Evolutionary conservation across 2,113 vertebrate genomes (phyloP).

Genomic region (Alligator sinensis): DNA sequence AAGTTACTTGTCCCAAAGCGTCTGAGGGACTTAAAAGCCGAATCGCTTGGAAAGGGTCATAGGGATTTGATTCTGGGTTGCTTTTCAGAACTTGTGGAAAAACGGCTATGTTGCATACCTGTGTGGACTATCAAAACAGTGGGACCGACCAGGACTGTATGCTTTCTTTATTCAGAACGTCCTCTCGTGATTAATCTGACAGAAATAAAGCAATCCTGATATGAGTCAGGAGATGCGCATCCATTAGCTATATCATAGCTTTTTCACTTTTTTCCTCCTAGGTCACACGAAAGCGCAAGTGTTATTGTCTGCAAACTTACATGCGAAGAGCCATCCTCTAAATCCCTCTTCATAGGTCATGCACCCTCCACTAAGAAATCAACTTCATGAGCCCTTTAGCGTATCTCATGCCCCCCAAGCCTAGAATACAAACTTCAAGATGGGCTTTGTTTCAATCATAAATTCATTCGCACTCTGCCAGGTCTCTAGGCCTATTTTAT

Average conservation of each 20-base stretch:
- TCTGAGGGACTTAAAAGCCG: not conserved
- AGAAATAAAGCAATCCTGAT: not conserved
- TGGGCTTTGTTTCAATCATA: not conserved
- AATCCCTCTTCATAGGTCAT: not conserved
- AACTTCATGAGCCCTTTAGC: not conserved
- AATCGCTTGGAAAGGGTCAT: not conserved
- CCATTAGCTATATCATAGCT: not conserved
- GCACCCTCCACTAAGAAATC: not conserved
- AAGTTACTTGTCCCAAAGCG: not conserved
- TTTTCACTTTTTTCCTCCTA: not conserved
- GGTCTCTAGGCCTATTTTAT: not conserved
- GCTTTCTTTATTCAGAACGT: not conserved
- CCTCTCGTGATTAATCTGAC: not conserved
- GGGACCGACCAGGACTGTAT: not conserved
- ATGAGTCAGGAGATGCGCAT: not conserved
- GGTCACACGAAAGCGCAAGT: not conserved
- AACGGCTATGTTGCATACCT: fast-evolving
- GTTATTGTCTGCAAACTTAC: not conserved
- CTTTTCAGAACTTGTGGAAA: not conserved
- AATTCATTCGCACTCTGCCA: not conserved
- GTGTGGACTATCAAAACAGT: fast-evolving
- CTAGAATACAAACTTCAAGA: not conserved
- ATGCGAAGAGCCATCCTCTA: not conserved
- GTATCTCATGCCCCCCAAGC: not conserved
- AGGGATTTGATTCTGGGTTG: not conserved